Base-by-base conservation (phyloP, 2,888 invertebrate species). In the Fissipunctia ypsillon region DNA sequence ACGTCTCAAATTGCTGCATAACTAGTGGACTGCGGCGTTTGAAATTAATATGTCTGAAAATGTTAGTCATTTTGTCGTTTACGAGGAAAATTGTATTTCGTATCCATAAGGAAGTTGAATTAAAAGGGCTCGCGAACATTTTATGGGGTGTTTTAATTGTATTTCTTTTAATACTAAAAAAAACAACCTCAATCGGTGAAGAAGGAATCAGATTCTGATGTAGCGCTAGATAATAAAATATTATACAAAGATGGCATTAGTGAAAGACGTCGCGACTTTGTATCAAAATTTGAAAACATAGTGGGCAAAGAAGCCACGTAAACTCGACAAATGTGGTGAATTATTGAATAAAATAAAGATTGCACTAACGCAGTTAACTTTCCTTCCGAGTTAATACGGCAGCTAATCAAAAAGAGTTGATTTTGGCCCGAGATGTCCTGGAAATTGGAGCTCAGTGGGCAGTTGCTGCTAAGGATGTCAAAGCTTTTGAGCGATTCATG, bases 401-500 rank as follows among this genome's bases (percentile, higher is more conserved):
- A 0, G 97, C 97, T 4, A 97, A 97, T 78, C 97, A 98, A 91
- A 98, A 98, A 91, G 98, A 99, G 93, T 95, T 99, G 74, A 95
- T 99, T 63, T 95, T 99, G 80, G 99, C 99, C 1, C 97, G 99
- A 85, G 99, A 99, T 94, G 97, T 99, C 73, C 96, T 99, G 69
- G 99, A 99, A 97, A 99, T 99, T 85, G 99, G 99, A 61, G 99
- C 99, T 3, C 99, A 99, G 93, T 99, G 99, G 97, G 99, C 99
- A 85, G 99, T 99, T 76, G 98, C 98, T 4, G 97, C 97, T 35
- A 98, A 98, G 91, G 99, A 99, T 96, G 99, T 99, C 83, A 98
- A 98, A 81, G 98, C 99, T 0, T 99, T 99, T 94, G 99, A 99
- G 92, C 97, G 99, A 89, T 99, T 99, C 90, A 99, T 99, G 97